phyloP scores from a whole-genome alignment of 2,888 invertebrate species.

The Sylvicola cinctus region DNA sequence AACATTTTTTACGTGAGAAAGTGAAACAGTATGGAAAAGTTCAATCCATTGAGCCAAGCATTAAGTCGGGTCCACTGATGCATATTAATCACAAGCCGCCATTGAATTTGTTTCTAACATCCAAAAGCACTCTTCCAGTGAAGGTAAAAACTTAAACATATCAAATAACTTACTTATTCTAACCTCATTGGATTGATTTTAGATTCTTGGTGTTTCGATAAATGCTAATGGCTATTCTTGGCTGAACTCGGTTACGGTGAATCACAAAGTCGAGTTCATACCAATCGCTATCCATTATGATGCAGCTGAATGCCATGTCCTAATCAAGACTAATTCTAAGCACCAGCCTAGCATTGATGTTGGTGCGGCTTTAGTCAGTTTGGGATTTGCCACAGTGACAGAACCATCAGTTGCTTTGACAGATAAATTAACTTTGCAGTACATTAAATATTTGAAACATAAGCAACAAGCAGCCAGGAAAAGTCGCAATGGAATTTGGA shows the following conservation, averaged over 20 bases:
- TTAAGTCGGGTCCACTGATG: conserved; percentile 23
- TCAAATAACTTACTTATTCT: neutral
- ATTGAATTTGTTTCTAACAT: conserved; percentile 27
- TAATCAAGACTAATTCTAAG: conserved; percentile 19
- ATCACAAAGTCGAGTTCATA: conserved; percentile 23
- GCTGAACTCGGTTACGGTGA: conserved; percentile 27
- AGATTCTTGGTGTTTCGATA: conserved; percentile 19
- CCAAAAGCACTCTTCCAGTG: conserved; percentile 20
- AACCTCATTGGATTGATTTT: conserved; percentile 8
- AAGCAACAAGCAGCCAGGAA: conserved; percentile 13
- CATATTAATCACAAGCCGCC: conserved; percentile 35
- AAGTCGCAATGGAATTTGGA: conserved; percentile 10
- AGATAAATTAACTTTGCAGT: conserved; percentile 11
- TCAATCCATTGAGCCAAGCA: conserved; percentile 30
- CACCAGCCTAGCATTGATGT: conserved; percentile 16
- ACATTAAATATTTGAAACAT: conserved; percentile 17
- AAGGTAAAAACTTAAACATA: conserved; percentile 21
- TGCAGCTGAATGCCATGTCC: conserved; percentile 23
- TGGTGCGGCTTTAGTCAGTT: conserved; percentile 19
- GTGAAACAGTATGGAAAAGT: conserved; percentile 30
- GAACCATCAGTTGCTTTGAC: conserved; percentile 8
- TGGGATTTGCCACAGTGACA: conserved; percentile 19
- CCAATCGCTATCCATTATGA: conserved; percentile 22
- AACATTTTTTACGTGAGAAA: conserved; percentile 31
- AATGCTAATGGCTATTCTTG: conserved; percentile 25